Conservation (phyloP, 2,797 vertebrate genomes). For the Neostethus bicornis region DNA sequence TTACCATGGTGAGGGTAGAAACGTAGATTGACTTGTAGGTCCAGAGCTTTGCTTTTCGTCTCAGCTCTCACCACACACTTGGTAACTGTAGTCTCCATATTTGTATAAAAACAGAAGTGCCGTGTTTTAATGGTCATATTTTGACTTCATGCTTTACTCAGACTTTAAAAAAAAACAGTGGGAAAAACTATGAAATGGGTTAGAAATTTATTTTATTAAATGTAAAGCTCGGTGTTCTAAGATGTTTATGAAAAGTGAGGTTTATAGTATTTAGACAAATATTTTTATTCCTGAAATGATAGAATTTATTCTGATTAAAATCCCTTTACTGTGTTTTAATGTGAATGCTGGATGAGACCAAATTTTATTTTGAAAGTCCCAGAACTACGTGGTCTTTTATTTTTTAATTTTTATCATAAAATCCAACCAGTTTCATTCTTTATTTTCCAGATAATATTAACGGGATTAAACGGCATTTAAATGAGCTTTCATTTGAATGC, state of each 20-base stretch:
- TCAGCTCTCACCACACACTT: too few relatives aligned
- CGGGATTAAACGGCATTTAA: too few relatives aligned
- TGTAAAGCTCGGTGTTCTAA: slow-evolving; percentile 2
- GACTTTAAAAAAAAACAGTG: background rate
- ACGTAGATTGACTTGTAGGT: too few relatives aligned
- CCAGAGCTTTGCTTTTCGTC: too few relatives aligned
- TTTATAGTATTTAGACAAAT: slow-evolving; percentile 3
- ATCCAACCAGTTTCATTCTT: too few relatives aligned
- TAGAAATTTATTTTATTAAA: background rate
- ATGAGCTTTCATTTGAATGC: too few relatives aligned
- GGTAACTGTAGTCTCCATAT: too few relatives aligned
- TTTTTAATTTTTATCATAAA: slow-evolving; percentile 7
- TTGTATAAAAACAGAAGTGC: too few relatives aligned
- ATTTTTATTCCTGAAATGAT: background rate
- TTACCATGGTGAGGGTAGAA: too few relatives aligned
- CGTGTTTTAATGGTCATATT: too few relatives aligned
- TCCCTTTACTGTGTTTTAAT: slow-evolving; percentile 47
- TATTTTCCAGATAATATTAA: too few relatives aligned
- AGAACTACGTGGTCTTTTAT: slow-evolving; percentile 11
- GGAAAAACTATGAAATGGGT: background rate
- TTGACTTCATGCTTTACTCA: background rate
- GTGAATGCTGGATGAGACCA: slow-evolving; percentile 22
- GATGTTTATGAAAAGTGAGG: background rate
- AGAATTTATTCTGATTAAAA: background rate
- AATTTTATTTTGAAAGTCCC: slow-evolving; percentile 21